Conservation (phyloP, 2,888 invertebrate species). For the Drosophila testacea region DNA sequence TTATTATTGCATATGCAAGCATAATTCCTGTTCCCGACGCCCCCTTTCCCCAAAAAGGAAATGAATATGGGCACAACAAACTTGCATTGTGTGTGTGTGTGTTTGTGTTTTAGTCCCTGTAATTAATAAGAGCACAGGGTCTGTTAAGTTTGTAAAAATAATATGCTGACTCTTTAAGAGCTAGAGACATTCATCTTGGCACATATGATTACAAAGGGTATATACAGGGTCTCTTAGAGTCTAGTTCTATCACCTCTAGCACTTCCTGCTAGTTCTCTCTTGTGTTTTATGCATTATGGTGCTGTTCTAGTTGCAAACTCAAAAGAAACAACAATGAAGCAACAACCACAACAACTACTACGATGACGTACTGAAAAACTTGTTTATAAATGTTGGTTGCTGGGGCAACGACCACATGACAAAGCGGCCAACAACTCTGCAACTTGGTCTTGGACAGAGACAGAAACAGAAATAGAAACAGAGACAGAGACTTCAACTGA, state of each 20-base stretch:
- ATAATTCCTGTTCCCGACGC: constrained; percentile 24
- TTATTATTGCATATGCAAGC: constrained; percentile 44
- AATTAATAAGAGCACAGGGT: no score
- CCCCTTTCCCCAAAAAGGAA: constrained; percentile 18
- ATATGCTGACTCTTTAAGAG: no score
- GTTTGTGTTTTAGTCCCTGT: constrained; percentile 3
- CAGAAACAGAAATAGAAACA: constrained; percentile 27
- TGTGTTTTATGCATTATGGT: constrained; percentile 50
- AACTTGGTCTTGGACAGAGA: constrained; percentile 15
- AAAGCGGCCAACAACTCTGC: constrained; percentile 39
- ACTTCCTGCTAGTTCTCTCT: not conserved
- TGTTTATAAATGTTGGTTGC: constrained; percentile 79
- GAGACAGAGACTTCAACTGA: constrained; percentile 24
- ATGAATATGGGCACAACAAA: constrained; percentile 24
- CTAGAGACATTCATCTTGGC: no score
- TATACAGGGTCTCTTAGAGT: no score
- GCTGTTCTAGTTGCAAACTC: constrained; percentile 59
- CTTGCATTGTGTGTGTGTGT: constrained; percentile 26
- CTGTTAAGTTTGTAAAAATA: no score
- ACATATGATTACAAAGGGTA: no score
- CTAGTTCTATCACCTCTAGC: no score
- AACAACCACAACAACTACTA: constrained; percentile 23
- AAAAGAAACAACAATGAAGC: constrained; percentile 33
- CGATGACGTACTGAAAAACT: constrained; percentile 68
- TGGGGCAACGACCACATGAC: constrained; percentile 75